Evolutionary conservation across 37 sponge, comb jelly and placozoan species (phyloP).

Genomic region (Beroe forskalii): DNA sequence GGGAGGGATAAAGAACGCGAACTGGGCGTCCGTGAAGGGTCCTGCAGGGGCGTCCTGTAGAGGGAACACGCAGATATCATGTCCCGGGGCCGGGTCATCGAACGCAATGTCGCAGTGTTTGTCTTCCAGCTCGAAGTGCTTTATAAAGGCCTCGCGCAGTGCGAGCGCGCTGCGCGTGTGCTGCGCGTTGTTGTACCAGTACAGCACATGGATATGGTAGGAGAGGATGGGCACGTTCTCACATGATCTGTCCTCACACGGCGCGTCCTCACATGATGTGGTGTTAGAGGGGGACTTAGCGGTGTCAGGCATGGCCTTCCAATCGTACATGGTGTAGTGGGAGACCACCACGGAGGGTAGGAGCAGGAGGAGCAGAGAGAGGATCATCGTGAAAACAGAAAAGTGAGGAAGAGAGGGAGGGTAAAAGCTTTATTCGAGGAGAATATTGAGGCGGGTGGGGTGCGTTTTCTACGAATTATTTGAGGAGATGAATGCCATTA

Average conservation of each 20-base stretch:
- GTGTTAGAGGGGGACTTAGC: no score
- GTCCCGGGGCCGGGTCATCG: background rate
- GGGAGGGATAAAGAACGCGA: background rate
- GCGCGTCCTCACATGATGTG: no score
- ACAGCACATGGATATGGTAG: background rate
- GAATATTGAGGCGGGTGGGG: background rate
- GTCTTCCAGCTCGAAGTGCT: background rate
- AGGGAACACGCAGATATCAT: background rate
- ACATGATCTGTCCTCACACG: no score
- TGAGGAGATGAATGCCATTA: no score
- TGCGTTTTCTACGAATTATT: no score
- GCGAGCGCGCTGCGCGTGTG: background rate
- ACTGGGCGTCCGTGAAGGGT: background rate
- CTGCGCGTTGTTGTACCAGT: background rate
- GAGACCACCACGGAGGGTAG: no score
- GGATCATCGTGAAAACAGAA: background rate
- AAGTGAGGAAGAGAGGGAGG: background rate
- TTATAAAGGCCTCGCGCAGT: background rate
- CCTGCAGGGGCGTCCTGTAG: no score
- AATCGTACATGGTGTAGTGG: no score
- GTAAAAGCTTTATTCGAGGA: background rate
- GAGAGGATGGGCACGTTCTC: background rate
- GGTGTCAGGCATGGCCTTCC: no score
- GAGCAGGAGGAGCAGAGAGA: background rate
- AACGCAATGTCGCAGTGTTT: background rate